phyloP scores from a whole-genome alignment of 92 coral and sea anemone species.

The Phenganax marumi region DNA sequence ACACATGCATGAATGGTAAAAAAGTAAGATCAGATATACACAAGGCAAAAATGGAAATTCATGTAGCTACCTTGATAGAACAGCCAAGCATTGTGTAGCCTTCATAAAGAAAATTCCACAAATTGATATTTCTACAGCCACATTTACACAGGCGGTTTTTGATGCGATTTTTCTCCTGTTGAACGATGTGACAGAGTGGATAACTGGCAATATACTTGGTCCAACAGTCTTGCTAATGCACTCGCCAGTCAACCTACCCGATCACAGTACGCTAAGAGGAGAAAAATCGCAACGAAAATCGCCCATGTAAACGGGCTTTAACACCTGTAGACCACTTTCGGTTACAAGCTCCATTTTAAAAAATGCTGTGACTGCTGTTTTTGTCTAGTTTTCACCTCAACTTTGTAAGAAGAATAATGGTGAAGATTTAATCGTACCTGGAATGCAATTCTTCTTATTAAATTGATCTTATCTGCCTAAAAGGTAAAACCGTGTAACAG shows the following conservation, averaged over 20 bases:
- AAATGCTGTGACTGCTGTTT: background rate
- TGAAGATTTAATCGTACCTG: constrained; percentile 53
- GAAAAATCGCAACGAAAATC: too few relatives aligned
- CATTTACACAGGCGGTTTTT: too few relatives aligned
- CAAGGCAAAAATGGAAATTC: background rate
- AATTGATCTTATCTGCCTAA: constrained; percentile 61
- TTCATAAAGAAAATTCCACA: constrained; percentile 16
- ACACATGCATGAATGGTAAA: background rate
- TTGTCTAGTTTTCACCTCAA: background rate
- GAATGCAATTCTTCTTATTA: constrained; percentile 67
- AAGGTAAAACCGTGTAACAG: background rate
- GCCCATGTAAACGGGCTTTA: too few relatives aligned
- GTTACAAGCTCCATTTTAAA: too few relatives aligned
- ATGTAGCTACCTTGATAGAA: constrained; percentile 59
- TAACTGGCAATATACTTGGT: too few relatives aligned
- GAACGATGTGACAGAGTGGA: too few relatives aligned
- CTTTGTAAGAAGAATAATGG: background rate
- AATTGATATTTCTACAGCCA: background rate
- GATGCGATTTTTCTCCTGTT: too few relatives aligned
- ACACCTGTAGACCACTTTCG: too few relatives aligned
- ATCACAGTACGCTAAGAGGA: too few relatives aligned
- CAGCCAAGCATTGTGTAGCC: constrained; percentile 70
- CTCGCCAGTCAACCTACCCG: too few relatives aligned
- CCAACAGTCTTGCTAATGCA: too few relatives aligned
- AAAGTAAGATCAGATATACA: background rate